These are phyloP conservation scores for Polyploca ridens DNA, from an alignment of 2,888 invertebrate species.

Conservation along the genomic window DNA sequence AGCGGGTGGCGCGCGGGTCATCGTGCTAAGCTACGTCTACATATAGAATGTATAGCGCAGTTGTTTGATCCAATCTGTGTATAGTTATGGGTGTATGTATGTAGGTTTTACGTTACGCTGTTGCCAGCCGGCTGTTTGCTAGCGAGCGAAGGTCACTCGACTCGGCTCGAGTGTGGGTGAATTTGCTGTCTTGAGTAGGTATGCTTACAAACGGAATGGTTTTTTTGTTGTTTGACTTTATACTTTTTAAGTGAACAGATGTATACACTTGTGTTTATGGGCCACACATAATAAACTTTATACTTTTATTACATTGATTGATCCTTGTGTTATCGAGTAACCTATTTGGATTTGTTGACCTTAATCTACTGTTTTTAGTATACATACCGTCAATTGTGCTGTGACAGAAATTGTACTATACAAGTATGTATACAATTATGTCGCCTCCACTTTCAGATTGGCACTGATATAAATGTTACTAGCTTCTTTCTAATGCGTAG, in stretches of 20 bases:
- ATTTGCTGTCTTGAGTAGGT: slow-evolving; percentile 37
- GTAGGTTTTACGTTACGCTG: slow-evolving; percentile 66
- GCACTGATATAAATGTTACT: no score
- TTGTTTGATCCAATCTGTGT: slow-evolving; percentile 62
- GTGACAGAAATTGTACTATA: background rate
- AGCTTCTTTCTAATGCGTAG: no score
- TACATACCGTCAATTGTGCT: background rate
- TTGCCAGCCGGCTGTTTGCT: slow-evolving; percentile 72
- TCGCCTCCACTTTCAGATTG: no score
- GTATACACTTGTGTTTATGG: slow-evolving; percentile 10
- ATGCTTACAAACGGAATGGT: slow-evolving; percentile 19
- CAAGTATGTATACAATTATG: no score
- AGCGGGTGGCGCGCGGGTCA: slow-evolving; percentile 68
- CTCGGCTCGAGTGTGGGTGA: slow-evolving; percentile 49
- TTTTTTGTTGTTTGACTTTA: slow-evolving; percentile 16
- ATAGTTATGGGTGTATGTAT: slow-evolving; percentile 47
- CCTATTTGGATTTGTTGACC: slow-evolving; percentile 1
- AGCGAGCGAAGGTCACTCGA: slow-evolving; percentile 72
- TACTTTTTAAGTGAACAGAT: slow-evolving; percentile 10
- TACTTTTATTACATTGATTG: background rate
- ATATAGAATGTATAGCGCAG: slow-evolving; percentile 33
- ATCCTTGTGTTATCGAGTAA: background rate
- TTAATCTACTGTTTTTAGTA: background rate
- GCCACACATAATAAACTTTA: slow-evolving; percentile 10
- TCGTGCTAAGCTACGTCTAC: slow-evolving; percentile 67